Evolutionary conservation across 2,113 vertebrate species (phyloP), one percentile per base, ranked within the genome.

Genomic region (Osmerus mordax): DNA sequence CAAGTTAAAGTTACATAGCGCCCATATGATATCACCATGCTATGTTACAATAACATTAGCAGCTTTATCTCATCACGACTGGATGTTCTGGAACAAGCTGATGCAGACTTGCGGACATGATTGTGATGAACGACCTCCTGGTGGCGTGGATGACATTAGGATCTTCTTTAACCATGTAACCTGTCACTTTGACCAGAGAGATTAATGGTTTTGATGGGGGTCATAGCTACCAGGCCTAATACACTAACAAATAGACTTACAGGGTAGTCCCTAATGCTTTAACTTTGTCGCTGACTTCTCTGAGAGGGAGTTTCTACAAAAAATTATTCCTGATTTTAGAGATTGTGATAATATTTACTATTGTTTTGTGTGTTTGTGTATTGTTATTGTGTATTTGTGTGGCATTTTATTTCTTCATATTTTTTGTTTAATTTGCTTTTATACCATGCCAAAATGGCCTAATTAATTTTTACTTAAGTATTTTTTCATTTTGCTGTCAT

Each of bases 91-190:
- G 23, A 59, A 70, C 21, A 51, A 58, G 65, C 69, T 32, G 52
- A 65, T 60, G 73, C 60, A 12, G 11, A 19, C 23, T 21, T 54
- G 25, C 19, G 60, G 70, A 66, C 54, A 69, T 71, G 69, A 85
- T 84, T 80, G 80, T 86, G 90, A 91, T 89, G 82, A 70, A 91
- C 81, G 86, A 80, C 78, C 12, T 28, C 74, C 70, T 18, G 32
- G 74, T 69, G 69, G 79, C 65, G 81, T 78, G 80, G 85, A 88
- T 73, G 73, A 28, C 80, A 78, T 87, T 84, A 84, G 73, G 84
- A 72, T 84, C 32, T 74, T 12, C 18, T 19, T 78, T 91, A 91
- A 92, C 90, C 77, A 18, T 79, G 82, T 90, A 87, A 89, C 65
- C 82, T 85, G 85, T 87, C 87, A 87, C 69, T 78, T 21, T 76